phyloP scores from a whole-genome alignment of 2,888 invertebrate species.

The Cheilosia impressa region DNA sequence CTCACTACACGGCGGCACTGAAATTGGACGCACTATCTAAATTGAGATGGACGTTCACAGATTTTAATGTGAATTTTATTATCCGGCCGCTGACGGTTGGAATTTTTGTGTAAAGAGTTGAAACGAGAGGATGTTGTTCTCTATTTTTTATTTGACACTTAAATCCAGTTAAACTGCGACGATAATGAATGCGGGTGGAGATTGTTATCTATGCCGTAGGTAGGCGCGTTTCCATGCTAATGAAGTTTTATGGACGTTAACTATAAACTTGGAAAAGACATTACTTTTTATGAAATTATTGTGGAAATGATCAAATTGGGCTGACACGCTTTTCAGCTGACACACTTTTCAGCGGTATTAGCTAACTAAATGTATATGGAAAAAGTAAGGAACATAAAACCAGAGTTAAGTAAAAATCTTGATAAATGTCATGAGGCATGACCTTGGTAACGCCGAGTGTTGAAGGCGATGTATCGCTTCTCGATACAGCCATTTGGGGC shows the following conservation, averaged over 20 bases:
- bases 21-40: slow-evolving; percentile 24
- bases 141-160: slow-evolving; percentile 5
- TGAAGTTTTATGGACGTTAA: not conserved
- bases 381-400: too few relatives aligned
- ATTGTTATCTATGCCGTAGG: slow-evolving; percentile 7
- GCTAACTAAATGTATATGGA: too few relatives aligned
- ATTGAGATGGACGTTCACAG: slow-evolving; percentile 18
- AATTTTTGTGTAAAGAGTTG: slow-evolving; percentile 5
- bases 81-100: not conserved
- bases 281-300: not conserved
- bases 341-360: too few relatives aligned
- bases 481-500: too few relatives aligned
- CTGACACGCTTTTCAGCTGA: too few relatives aligned
- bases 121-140: not conserved
- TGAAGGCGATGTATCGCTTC: too few relatives aligned
- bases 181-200: slow-evolving; percentile 9
- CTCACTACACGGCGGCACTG: not conserved
- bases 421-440: too few relatives aligned
- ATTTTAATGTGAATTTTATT: slow-evolving; percentile 31
- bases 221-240: slow-evolving; percentile 18
- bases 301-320: too few relatives aligned
- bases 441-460: too few relatives aligned
- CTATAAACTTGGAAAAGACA: slow-evolving; percentile 21
- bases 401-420: too few relatives aligned
- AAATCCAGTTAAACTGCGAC: slow-evolving; percentile 2